These are phyloP conservation scores for Erpetoichthys calabaricus DNA, from an alignment of 2,797 vertebrate species.

Conservation along the genomic window DNA sequence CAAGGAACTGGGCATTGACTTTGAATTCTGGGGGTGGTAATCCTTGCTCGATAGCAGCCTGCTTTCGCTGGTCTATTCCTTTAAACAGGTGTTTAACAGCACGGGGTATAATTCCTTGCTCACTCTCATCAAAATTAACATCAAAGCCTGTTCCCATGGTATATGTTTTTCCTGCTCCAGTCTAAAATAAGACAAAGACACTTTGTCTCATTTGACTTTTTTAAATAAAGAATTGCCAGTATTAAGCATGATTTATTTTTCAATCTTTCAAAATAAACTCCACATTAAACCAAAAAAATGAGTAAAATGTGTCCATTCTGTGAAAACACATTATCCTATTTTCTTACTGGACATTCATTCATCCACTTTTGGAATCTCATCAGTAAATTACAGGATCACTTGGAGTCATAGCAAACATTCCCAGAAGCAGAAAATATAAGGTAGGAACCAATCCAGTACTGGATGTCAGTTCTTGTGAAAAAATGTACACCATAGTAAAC, in stretches of 20 bases:
- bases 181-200: constrained; percentile 40
- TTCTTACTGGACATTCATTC: too few species aligned
- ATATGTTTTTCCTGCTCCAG: constrained; percentile 91
- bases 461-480: too few species aligned
- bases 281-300: too few species aligned
- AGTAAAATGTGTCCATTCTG: background rate
- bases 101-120: constrained; percentile 84
- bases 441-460: too few species aligned
- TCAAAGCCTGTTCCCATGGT: constrained; percentile 96
- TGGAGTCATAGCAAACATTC: too few species aligned
- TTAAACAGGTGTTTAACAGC: constrained; percentile 81
- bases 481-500: too few species aligned
- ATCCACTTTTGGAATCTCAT: too few species aligned
- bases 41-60: constrained; percentile 65
- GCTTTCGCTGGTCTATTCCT: constrained; percentile 74
- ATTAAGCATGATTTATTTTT: too few species aligned
- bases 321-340: constrained; percentile 1
- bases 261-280: too few species aligned
- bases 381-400: too few species aligned
- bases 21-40: constrained; percentile 85
- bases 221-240: too few species aligned
- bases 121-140: constrained; percentile 72
- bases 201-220: background rate
- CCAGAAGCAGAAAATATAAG: too few species aligned
- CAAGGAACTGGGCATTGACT: constrained; percentile 91